Evolutionary conservation across 1,140 invertebrate species (phyloP).

Genomic region (Galendromus occidentalis): DNA sequence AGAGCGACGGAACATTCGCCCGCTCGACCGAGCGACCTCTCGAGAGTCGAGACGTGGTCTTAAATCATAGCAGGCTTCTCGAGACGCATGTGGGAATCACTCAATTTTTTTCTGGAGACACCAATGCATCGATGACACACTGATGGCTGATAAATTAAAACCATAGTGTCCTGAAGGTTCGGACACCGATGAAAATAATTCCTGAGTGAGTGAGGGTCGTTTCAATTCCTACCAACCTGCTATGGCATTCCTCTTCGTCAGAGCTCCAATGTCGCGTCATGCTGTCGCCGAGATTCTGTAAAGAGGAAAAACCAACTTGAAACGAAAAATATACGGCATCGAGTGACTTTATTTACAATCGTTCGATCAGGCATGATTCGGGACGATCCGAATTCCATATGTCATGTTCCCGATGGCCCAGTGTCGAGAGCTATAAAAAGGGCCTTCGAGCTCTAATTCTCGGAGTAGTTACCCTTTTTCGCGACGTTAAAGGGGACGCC

Average conservation of each 20-base stretch:
- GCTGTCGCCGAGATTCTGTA: not conserved
- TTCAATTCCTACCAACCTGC: not conserved
- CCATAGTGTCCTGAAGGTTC: not conserved
- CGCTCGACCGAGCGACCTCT: too few relatives aligned
- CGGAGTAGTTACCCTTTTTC: too few relatives aligned
- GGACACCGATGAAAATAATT: not conserved
- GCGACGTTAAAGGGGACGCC: too few relatives aligned
- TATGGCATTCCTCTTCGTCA: constrained; percentile 1
- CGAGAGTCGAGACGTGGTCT: too few relatives aligned
- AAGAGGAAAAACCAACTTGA: not conserved
- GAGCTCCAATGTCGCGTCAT: constrained; percentile 10
- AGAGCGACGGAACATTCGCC: too few relatives aligned
- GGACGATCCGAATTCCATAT: not conserved
- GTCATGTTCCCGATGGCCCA: not conserved
- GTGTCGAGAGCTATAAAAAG: not conserved
- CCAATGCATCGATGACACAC: not conserved
- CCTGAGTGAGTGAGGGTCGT: not conserved
- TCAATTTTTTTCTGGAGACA: not conserved
- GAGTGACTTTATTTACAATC: not conserved
- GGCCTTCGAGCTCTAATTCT: not conserved
- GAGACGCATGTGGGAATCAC: too few relatives aligned
- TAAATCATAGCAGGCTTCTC: too few relatives aligned
- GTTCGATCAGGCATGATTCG: not conserved
- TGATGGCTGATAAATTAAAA: not conserved
- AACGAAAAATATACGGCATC: not conserved